A percentile compares a stretch with the other conserved stretches of the same genome.
Evolutionary conservation across 2,797 vertebrate genomes (phyloP).

Genomic region (Scomberomorus guttatus): DNA sequence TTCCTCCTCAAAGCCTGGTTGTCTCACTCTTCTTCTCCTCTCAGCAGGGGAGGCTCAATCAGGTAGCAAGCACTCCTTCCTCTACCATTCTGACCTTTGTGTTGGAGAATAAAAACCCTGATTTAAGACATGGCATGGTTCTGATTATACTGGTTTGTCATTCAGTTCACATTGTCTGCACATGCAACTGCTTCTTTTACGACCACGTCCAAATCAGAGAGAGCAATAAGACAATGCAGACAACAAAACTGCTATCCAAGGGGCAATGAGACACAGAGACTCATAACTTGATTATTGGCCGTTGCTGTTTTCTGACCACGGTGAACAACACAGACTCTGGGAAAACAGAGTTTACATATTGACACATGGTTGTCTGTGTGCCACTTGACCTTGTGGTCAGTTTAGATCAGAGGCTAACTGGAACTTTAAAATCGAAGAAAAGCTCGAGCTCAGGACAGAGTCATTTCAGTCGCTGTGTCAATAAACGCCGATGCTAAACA

Average conservation of each 20-base stretch:
- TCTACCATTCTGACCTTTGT: constrained; percentile 28
- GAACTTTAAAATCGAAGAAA: constrained; percentile 46
- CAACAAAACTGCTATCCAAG: too few species aligned
- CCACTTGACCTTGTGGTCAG: constrained; percentile 44
- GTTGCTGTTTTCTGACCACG: neutral
- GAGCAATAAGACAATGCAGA: too few species aligned
- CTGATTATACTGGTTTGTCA: constrained; percentile 47
- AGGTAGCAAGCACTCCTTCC: constrained; percentile 2
- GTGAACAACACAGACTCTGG: constrained; percentile 14
- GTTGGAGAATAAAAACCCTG: constrained; percentile 36
- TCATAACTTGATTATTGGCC: constrained; percentile 11
- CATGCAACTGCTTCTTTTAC: neutral
- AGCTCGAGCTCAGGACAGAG: constrained; percentile 29
- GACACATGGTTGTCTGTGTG: constrained; percentile 44
- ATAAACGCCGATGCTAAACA: constrained; percentile 22
- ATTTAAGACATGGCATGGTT: constrained; percentile 40
- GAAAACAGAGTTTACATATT: constrained; percentile 35
- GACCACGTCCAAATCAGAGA: neutral
- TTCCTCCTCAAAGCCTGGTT: neutral
- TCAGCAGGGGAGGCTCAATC: constrained; percentile 43
- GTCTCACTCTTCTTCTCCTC: constrained; percentile 6
- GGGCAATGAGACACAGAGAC: neutral
- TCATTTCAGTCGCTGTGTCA: constrained; percentile 38
- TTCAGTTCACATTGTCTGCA: constrained; percentile 32
- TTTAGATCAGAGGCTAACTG: constrained; percentile 39